Conservation (phyloP, 1,140 invertebrate genomes). For the Akabosia matsudoensis region DNA sequence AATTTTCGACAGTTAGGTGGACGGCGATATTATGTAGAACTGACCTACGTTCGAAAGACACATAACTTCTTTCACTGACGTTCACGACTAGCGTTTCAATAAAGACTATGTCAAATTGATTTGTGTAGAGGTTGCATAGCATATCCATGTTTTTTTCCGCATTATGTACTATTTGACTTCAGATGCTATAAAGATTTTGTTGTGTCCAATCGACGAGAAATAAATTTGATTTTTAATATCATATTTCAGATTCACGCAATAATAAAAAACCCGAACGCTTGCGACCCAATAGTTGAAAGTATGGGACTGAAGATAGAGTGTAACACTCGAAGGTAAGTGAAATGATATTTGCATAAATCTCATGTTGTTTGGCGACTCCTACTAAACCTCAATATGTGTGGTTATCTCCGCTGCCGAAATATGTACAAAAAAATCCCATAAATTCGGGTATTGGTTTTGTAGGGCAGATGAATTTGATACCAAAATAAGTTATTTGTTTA, state of each 20-base stretch:
- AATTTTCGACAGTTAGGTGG: neutral
- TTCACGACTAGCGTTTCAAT: too few species aligned
- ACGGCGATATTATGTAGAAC: neutral
- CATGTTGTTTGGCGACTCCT: neutral
- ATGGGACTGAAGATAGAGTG: constrained; percentile 82
- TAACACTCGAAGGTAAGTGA: constrained; percentile 73
- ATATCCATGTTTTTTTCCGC: too few species aligned
- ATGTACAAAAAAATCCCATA: neutral
- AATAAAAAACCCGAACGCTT: constrained; percentile 56
- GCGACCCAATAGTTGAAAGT: constrained; percentile 77
- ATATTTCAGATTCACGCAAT: constrained; percentile 54
- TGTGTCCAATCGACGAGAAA: too few species aligned
- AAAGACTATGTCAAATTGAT: too few species aligned
- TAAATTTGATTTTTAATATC: neutral
- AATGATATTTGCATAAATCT: constrained; percentile 7
- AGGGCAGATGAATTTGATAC: too few species aligned
- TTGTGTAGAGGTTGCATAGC: too few species aligned
- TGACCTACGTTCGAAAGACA: neutral
- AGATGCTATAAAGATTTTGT: too few species aligned
- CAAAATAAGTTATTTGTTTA: too few species aligned
- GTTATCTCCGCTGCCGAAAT: neutral
- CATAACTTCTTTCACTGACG: neutral
- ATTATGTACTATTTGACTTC: too few species aligned
- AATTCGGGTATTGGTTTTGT: too few species aligned
- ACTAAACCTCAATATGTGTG: neutral